These are phyloP conservation scores for Tridacna crocea DNA, from an alignment of 2,888 invertebrate genomes.

Conservation along the genomic window DNA sequence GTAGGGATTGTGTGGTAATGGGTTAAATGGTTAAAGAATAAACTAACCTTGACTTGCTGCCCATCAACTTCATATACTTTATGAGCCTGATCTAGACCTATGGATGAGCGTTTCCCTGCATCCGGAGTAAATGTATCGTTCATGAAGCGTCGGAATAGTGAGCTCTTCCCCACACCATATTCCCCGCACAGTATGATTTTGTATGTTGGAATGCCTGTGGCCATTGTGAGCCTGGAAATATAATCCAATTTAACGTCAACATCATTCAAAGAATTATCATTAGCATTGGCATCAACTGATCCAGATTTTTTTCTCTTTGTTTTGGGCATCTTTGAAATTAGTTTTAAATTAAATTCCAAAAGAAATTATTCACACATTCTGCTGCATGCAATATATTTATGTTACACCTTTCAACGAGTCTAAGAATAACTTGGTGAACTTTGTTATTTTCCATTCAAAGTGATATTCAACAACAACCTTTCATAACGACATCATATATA, in stretches of 20 bases:
- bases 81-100: constrained; percentile 96
- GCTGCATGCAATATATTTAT: too few species aligned
- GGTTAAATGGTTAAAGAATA: not conserved
- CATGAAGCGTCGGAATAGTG: constrained; percentile 95
- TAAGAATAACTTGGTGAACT: too few species aligned
- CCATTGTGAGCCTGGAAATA: constrained; percentile 75
- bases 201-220: constrained; percentile 78
- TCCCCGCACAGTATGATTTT: constrained; percentile 98
- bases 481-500: too few species aligned
- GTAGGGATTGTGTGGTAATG: not conserved
- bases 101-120: constrained; percentile 90
- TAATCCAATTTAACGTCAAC: constrained; percentile 32
- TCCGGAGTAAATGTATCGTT: constrained; percentile 92
- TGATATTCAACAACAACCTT: too few species aligned
- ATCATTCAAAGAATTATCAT: constrained; percentile 7
- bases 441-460: too few species aligned
- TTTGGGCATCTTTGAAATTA: constrained; percentile 34
- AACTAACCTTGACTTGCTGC: constrained; percentile 90
- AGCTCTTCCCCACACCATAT: constrained; percentile 98
- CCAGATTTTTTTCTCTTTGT: constrained; percentile 34
- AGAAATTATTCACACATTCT: too few species aligned
- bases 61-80: constrained; percentile 91
- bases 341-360: not conserved
- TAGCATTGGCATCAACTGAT: constrained; percentile 33
- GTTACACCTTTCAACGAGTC: too few species aligned